A percentile compares a stretch with the other conserved stretches of the same genome.
phyloP scores from a whole-genome alignment of 2,113 vertebrate genomes.

The Vulpes vulpes region DNA sequence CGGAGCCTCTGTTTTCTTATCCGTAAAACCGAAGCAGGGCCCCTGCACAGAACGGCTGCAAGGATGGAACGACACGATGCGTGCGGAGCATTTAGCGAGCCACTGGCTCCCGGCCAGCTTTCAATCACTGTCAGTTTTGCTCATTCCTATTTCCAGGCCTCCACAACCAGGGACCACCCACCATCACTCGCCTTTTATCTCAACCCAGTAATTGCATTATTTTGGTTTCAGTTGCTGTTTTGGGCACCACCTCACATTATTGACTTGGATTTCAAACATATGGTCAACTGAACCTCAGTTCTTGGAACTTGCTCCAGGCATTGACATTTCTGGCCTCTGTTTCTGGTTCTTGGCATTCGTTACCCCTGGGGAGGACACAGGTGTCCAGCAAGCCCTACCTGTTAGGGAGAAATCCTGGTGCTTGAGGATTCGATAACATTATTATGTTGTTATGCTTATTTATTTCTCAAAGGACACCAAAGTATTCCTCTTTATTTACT shows the following conservation, averaged over 20 bases:
- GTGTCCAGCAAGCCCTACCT: not conserved
- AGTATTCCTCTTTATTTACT: too few species aligned
- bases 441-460: not conserved
- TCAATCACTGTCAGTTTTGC: slow-evolving; percentile 16
- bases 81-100: rapidly evolving
- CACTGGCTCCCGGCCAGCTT: not conserved
- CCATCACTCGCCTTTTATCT: not conserved
- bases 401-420: not conserved
- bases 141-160: slow-evolving; percentile 5
- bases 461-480: slow-evolving; percentile 29
- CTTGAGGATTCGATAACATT: slow-evolving; percentile 10
- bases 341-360: slow-evolving; percentile 22
- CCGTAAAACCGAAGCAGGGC: not conserved
- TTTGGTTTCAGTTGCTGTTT: slow-evolving; percentile 57
- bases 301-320: slow-evolving; percentile 36
- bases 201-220: slow-evolving; percentile 15
- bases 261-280: slow-evolving; percentile 61
- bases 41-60: not conserved
- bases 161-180: not conserved
- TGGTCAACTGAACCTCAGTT: slow-evolving; percentile 11
- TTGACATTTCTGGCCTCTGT: not conserved
- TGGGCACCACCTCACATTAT: slow-evolving; percentile 1
- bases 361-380: not conserved
- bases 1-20: slow-evolving; percentile 9
- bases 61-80: not conserved